Base-by-base conservation (phyloP, 2,888 invertebrate genomes). In the Agrotis ipsilon region DNA sequence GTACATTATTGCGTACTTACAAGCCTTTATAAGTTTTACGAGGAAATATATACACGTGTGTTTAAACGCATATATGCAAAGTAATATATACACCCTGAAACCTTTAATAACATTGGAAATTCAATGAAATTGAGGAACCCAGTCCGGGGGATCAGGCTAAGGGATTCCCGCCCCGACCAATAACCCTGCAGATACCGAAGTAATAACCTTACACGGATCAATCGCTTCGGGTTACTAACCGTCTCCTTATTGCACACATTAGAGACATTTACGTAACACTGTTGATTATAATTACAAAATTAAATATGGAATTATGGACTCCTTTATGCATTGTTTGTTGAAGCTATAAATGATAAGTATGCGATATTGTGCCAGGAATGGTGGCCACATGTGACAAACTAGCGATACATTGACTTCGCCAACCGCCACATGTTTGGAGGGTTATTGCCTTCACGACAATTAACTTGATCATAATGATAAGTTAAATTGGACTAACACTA, bases 301-400 rank as follows among this genome's bases (percentile, higher is more conserved):
- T 62, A 55, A 75, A 65, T 78, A 73, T 69, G 58, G 67, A 58
- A 77, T 63, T 78, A 73, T 69, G 60, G 67, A 67, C 19, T 67
- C 18, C 57, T 72, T 55, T 64, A 54, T 58, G 73, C 63, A 80
- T 85, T 83, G 80, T 84, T 74, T 72, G 64, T 78, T 76, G 72
- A 61, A 82, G 64, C 63, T 72, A 77, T 80, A 78, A 80, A 76
- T 73, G 76, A 76, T 74, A 82, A 80, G 75, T 69, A 83, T 81
- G 84, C 78, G 75, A 86, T 88, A 90, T 88, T 84, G 82, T 88
- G 84, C 83, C 81, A 86, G 87, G 94, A 91, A 89, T 95, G 95
- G 93, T 90, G 85, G 86, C 94, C 95, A 96, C 92, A 95, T 96
- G 95, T 94, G 89, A 90, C 90, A 87, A 90, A 86, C 87, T 83